Evolutionary conservation across 2,888 invertebrate genomes (phyloP), one percentile per base, ranked within the genome.

Genomic region (Abrostola tripartita): DNA sequence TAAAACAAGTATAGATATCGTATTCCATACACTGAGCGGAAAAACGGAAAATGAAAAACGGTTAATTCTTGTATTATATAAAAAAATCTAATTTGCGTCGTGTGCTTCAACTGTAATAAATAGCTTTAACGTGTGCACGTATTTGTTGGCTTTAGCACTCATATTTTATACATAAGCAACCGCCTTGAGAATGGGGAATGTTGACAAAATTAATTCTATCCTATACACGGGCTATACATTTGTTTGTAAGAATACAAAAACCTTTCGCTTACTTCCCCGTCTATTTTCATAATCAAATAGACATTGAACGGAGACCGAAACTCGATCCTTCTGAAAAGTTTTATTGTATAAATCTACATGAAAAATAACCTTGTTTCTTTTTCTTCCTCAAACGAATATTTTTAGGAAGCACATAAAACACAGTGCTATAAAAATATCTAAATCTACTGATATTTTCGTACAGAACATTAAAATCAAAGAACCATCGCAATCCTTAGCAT

Each of bases 281-380:
- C 12, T 52, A 37, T 37, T 37, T 52, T 52, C 37, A 37, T 37
- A 52, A 37, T 52, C 52, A 52, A 37, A 52, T 37, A 52, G 37
- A 52, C 37, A 52, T 52, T 52, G 52, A 42, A 49, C 47, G 49
- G 14, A 65, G 10, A 47, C 44, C 44, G 44, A 14, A 55, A 42
- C 55, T 12, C 52, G 12, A 37, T 41, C 50, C 38, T 11, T 14
- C n/a, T 7, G 38, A 55, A 55, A 51, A 47, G 44, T 10, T 56
- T 56, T 51, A 11, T 65, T 1, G 38, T 14, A 55, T 51, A 42
- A 10, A 65, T 66, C 66, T 65, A 65, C 56, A 65, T 56, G 51
- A 55, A n/a, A 47, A 47, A 47, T 47, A 47, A 24, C 44, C 24
- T 47, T 47, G 44, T 47, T 47, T 47, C 44, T 50, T 35, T 50